Conservation (phyloP, 2,113 vertebrate genomes). For the Cephalopholis sonnerati region DNA sequence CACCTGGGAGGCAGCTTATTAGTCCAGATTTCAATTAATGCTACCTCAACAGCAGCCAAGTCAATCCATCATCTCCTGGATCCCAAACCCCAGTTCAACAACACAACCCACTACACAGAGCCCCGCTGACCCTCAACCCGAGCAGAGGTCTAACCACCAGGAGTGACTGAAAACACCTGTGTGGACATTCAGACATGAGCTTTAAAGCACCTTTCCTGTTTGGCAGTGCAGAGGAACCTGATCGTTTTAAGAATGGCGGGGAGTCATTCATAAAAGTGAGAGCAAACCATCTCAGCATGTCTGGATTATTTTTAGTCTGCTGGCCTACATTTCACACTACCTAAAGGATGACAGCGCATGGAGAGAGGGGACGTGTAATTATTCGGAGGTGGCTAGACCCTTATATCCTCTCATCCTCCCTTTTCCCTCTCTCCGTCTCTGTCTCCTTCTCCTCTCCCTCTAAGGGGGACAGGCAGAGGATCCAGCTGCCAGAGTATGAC, state of each 20-base stretch:
- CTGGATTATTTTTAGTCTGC: conserved; percentile 65
- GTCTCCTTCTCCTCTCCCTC: conserved; percentile 34
- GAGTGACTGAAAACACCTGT: background rate
- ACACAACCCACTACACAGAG: background rate
- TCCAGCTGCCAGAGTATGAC: conserved; percentile 70
- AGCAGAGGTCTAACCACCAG: background rate
- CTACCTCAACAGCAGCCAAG: conserved; percentile 7
- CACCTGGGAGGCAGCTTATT: background rate
- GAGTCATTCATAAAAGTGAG: conserved; percentile 65
- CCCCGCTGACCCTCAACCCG: background rate
- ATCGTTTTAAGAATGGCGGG: conserved; percentile 38
- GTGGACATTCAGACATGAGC: background rate
- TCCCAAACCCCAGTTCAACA: background rate
- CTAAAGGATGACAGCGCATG: conserved; percentile 67
- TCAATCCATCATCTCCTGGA: background rate
- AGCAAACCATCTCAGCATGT: conserved; percentile 37
- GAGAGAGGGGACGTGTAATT: conserved; percentile 71
- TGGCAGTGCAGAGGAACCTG: background rate
- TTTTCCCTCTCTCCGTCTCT: conserved; percentile 14
- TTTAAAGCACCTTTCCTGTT: background rate
- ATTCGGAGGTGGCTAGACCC: conserved; percentile 65
- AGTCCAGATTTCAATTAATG: background rate
- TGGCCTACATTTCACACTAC: conserved; percentile 72
- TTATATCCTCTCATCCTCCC: conserved; percentile 44
- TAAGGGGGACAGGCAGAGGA: conserved; percentile 59